These are phyloP conservation scores for Patiria pectinifera DNA, from an alignment of 53 echinoderm and acorn worm species.

Conservation along the genomic window DNA sequence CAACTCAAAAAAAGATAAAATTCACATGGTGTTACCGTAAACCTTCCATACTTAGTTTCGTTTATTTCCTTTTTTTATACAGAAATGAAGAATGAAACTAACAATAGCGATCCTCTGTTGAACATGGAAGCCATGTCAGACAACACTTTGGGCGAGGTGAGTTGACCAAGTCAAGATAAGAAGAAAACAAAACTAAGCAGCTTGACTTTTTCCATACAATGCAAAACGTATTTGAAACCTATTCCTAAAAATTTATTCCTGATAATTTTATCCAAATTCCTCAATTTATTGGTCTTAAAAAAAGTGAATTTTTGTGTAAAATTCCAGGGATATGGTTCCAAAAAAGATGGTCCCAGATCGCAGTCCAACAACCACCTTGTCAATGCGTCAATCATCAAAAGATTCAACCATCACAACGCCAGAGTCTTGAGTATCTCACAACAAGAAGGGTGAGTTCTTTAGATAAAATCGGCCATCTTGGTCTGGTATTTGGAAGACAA, in stretches of 20 bases:
- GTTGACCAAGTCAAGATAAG: slow-evolving; percentile 17
- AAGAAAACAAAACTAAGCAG: no score
- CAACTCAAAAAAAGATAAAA: no score
- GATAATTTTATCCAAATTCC: not conserved
- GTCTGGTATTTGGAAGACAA: slow-evolving; percentile 2
- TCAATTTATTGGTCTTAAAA: not conserved
- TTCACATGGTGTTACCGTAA: no score
- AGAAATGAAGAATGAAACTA: slow-evolving; percentile 87
- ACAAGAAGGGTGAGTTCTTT: slow-evolving; percentile 60
- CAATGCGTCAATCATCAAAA: slow-evolving; percentile 87
- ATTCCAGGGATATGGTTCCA: slow-evolving; percentile 86
- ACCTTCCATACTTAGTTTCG: not conserved
- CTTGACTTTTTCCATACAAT: no score
- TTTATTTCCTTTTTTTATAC: not conserved
- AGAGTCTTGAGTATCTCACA: slow-evolving; percentile 90
- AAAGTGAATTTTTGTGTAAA: not conserved
- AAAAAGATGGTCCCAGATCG: slow-evolving; percentile 41
- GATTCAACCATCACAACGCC: slow-evolving; percentile 96
- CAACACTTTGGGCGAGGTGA: slow-evolving; percentile 80
- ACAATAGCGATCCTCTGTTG: slow-evolving; percentile 75
- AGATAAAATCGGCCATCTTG: not conserved
- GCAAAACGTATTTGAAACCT: no score
- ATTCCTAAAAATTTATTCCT: no score
- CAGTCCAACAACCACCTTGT: slow-evolving; percentile 71
- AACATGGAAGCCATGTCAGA: slow-evolving; percentile 83